Percentiles rank a stretch among this genome's conserved stretches.
phyloP scores from a whole-genome alignment of 2,113 vertebrate genomes.

The Hippocampus comes region DNA sequence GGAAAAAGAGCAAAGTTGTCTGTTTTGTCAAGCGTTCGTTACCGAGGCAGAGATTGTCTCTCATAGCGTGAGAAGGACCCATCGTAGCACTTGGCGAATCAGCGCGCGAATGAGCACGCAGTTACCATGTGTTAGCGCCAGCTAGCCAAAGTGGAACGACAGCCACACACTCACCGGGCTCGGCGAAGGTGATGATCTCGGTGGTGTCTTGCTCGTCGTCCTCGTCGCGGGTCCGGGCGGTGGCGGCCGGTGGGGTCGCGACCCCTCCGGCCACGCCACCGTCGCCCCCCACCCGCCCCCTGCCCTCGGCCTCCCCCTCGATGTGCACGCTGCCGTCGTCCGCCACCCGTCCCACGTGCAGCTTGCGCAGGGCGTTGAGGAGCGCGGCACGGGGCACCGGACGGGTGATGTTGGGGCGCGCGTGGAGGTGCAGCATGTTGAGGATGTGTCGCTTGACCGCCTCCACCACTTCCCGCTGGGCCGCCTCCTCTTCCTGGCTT shows the following conservation, averaged over 20 bases:
- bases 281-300: constrained; percentile 52
- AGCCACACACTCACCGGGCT: constrained; percentile 70
- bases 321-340: constrained; percentile 94
- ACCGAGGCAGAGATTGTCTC: no score
- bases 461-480: constrained; percentile 91
- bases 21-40: no score
- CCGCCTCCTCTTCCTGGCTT: constrained; percentile 59
- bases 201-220: constrained; percentile 79
- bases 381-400: constrained; percentile 94
- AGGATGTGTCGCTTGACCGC: constrained; percentile 97
- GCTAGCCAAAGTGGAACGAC: no score
- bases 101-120: no score
- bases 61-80: no score
- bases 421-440: constrained; percentile 94
- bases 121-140: not conserved
- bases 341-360: constrained; percentile 91
- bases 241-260: constrained; percentile 68
- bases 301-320: constrained; percentile 77
- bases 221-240: constrained; percentile 11
- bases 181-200: constrained; percentile 97
- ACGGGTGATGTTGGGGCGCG: constrained; percentile 91
- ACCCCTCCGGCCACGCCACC: constrained; percentile 77
- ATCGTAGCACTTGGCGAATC: no score
- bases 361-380: constrained; percentile 93
- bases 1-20: no score